Conservation (phyloP, 1,140 invertebrate genomes). For the Globodera rostochiensis region DNA sequence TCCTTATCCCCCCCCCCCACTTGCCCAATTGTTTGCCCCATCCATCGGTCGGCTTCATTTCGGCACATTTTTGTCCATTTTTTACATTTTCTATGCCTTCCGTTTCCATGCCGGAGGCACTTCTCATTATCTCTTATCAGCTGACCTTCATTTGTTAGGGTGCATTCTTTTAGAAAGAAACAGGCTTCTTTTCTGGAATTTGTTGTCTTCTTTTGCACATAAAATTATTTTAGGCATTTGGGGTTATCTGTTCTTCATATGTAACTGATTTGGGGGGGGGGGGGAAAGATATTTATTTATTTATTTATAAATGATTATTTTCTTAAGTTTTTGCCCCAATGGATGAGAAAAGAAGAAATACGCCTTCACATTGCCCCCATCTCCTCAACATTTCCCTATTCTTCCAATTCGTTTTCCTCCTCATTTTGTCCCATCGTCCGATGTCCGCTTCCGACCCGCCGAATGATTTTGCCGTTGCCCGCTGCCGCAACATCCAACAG, state of each 20-base stretch:
- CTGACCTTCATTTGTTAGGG: background rate
- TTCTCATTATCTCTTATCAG: background rate
- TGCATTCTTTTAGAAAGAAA: background rate
- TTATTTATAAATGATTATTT: background rate
- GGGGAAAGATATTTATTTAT: no score
- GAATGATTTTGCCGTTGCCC: background rate
- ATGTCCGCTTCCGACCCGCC: background rate
- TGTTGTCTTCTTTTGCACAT: background rate
- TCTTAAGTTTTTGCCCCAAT: background rate
- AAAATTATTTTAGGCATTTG: background rate
- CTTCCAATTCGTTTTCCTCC: background rate
- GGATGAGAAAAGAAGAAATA: background rate
- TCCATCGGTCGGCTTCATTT: background rate
- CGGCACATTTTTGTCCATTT: background rate
- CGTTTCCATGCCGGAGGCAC: no score
- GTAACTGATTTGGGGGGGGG: no score
- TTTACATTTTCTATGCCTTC: background rate
- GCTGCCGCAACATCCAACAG: slow-evolving; percentile 23
- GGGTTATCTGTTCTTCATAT: no score
- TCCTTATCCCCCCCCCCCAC: no score
- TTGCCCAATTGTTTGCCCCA: no score
- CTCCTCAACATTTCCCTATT: background rate
- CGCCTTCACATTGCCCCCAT: background rate
- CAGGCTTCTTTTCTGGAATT: background rate
- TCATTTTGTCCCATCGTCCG: background rate